Base-by-base conservation (phyloP, 2,888 invertebrate species). In the Melanargia galathea region DNA sequence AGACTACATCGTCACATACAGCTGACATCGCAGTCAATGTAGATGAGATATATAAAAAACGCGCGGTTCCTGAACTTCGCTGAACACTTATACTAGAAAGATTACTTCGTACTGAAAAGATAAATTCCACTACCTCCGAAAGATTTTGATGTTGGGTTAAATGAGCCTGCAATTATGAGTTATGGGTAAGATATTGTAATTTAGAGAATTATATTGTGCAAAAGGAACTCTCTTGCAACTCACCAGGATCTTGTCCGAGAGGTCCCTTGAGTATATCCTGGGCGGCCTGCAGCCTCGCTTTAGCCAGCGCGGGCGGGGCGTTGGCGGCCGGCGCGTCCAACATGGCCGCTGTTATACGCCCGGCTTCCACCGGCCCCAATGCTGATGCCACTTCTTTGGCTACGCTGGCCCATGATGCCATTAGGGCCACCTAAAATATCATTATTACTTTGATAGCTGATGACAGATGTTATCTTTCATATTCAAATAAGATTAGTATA, bases 341-440 rank as follows among this genome's bases (percentile, higher is more conserved):
- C 93, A 97, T 94, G n/a, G 94, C 93, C 6, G 94, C 93, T 0
- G 93, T 90, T 0, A 97, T 95, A 18, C 97, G 87, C 73, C 95
- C 95, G 2, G 97, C 96, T 75, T 98, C 97, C 8, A 94, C 92
- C 0, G 95, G 93, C 0, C 96, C 95, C 2, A 96, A 78, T 0
- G 96, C 96, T 13, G 93, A 93, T 2, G 93, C 93, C 1, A 98
- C 93, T 75, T 97, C 97, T 68, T 95, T 95, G 75, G 97, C 95
- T 0, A 97, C 96, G 33, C 95, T 94, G 30, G 96, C 95, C 76
- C 97, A 95, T 7, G 97, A 96, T 63, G 95, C 93, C 71, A 98
- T 91, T 40, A 98, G 82, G 0, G 97, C 96, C 71, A 97, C 95
- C 94, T 57, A 13, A 13, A 45, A 45, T 52, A 35, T 18, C 26